phyloP scores from a whole-genome alignment of 1,140 invertebrate genomes.

The Anastrepha ludens region DNA sequence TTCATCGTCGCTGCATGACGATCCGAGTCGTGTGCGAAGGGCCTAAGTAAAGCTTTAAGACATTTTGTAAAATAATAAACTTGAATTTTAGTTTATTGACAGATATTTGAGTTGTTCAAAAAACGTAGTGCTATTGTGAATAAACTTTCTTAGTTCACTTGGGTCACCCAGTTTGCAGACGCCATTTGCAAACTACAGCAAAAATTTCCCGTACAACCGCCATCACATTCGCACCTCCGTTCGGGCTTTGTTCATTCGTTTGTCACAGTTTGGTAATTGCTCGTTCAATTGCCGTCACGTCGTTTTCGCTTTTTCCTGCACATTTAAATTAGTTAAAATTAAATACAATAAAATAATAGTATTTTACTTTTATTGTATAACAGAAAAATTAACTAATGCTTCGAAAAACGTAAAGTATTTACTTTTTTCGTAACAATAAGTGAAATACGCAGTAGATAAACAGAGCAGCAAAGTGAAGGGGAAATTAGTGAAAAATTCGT shows the following conservation, averaged over 20 bases:
- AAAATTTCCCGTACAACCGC: conserved; percentile 43
- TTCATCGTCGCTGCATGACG: too few species aligned
- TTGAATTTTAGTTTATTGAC: neutral
- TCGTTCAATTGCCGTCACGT: conserved; percentile 53
- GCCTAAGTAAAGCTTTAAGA: neutral
- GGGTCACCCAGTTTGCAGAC: neutral
- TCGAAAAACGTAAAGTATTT: conserved; percentile 52
- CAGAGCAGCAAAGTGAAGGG: conserved; percentile 41
- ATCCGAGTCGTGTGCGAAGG: too few species aligned
- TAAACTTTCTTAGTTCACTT: neutral
- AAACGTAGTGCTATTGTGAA: neutral
- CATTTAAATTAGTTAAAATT: conserved; percentile 53
- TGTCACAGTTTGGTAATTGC: conserved; percentile 54
- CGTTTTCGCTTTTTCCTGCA: conserved; percentile 54
- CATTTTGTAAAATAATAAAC: neutral
- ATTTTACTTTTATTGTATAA: conserved; percentile 54
- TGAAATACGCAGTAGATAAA: conserved; percentile 33
- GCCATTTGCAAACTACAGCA: conserved; percentile 24
- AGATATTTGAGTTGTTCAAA: too few species aligned
- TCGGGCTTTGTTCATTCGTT: conserved; percentile 43
- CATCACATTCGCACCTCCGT: conserved; percentile 32
- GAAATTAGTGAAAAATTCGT: conserved; percentile 19
- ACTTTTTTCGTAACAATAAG: conserved; percentile 53
- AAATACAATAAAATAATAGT: conserved; percentile 50
- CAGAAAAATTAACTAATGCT: conserved; percentile 27